Evolutionary conservation across 2,888 invertebrate genomes (phyloP), one percentile per base, ranked within the genome.

Genomic region (Melipona bicolor): DNA sequence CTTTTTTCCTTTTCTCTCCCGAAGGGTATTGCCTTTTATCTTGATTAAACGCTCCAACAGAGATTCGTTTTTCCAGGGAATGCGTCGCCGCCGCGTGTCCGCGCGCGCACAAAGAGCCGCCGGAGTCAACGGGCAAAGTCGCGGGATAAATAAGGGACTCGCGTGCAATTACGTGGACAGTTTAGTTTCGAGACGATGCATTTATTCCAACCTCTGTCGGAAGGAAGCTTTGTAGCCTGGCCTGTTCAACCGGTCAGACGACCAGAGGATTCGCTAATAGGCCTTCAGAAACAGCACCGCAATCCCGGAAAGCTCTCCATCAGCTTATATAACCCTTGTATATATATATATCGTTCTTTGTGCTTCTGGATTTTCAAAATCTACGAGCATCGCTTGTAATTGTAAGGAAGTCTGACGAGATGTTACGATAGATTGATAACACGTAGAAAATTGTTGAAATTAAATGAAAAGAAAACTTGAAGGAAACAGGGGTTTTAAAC

Each of bases 81-180:
- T 56, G 76, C 72, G 62, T n/a, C 13, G 17, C 24, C 64, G 19
- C 24, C 21, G 54, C 54, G n/a, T 70, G 36, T 43, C 2, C 32
- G 32, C 59, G 17, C 32, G 32, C 54, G 17, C 43, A 76, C 79
- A 84, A 84, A 80, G 83, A 21, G 59, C 1, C 17, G 17, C 15
- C 65, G 15, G 65, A 32, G 72, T 79, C 65, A 65, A 52, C 73
- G 52, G 74, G 76, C 79, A 79, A 76, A 82, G 68, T 86, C 76
- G 70, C 76, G 81, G 77, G 77, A 84, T 74, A 82, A 88, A 84
- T 88, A 88, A 64, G 54, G 77, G 69, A 75, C 54, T 61, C n/a
- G 65, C 74, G 77, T 84, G 79, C 73, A 88, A 84, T 87, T 87
- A 86, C 88, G 77, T 68, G 84, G 84, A 77, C 88, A 86, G 86